A percentile compares a stretch with the other conserved stretches of the same genome.
Evolutionary conservation across 2,888 invertebrate genomes (phyloP).

Genomic region (Unio delphinus): DNA sequence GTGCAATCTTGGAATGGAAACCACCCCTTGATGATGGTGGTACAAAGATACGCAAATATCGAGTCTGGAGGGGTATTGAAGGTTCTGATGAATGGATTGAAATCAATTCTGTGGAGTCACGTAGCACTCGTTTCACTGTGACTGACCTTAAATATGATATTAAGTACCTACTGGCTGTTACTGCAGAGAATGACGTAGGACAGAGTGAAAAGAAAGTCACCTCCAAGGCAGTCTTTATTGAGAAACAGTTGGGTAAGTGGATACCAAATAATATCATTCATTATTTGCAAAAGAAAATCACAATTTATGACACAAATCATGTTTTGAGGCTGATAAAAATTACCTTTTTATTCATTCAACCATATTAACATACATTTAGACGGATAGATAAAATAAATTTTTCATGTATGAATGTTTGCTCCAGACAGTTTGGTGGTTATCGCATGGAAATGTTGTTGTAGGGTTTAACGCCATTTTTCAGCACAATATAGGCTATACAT

Average conservation of each 20-base stretch:
- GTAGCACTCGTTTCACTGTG: constrained; percentile 40
- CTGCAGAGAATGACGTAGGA: constrained; percentile 69
- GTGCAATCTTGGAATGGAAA: constrained; percentile 66
- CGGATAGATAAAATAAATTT: no score
- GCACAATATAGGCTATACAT: no score
- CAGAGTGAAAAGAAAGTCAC: constrained; percentile 52
- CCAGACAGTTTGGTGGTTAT: no score
- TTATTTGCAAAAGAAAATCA: not conserved
- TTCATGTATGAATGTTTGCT: no score
- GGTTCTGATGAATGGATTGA: constrained; percentile 53
- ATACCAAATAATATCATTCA: not conserved
- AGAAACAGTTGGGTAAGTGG: constrained; percentile 61
- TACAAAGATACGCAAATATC: constrained; percentile 54
- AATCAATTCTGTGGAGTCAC: constrained; percentile 49
- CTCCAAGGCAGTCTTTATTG: constrained; percentile 48
- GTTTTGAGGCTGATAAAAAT: not conserved
- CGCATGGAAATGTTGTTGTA: no score
- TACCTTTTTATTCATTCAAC: not conserved
- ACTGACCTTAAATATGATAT: constrained; percentile 57
- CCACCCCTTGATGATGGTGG: constrained; percentile 69
- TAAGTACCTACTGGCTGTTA: constrained; percentile 67
- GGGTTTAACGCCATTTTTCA: no score
- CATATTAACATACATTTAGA: no score
- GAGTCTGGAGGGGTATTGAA: constrained; percentile 57
- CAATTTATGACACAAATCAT: not conserved